Evolutionary conservation across 2,888 invertebrate species (phyloP), one percentile per base, ranked within the genome.

Genomic region (Stenichneumon culpator): DNA sequence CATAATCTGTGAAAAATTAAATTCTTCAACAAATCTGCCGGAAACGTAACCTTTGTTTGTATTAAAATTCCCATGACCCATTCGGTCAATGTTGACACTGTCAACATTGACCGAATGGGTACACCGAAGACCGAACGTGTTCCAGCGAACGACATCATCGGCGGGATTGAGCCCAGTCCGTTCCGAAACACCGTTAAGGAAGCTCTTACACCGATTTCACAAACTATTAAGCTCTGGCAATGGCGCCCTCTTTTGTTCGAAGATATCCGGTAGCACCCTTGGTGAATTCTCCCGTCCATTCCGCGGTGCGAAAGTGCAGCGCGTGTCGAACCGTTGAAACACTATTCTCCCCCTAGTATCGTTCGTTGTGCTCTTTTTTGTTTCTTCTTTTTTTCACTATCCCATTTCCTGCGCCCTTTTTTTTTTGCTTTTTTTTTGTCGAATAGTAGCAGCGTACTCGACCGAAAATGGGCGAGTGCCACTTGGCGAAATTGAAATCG

Each of bases 401-500:
- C 19, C 82, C 16, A 68, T 79, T 75, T 77, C 54, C 50, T 32
- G 50, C 68, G 36, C 67, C 44, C 25, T 54, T 39, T 70, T 79
- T 82, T 82, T 79, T 83, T 79, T 77, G 32, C 63, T 70, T 74
- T 82, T 81, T 77, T 83, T 79, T 83, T 32, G 52, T 67, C 73
- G 78, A 78, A 82, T 68, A 52, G 82, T 78, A 86, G 82, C 78
- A 86, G 82, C 77, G 67, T 75, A 67, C 80, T 79, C 80, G 67
- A 80, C 67, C 73, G 79, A 86, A 86, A 87, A 86, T 84, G 80
- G 80, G 68, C 79, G 84, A 87, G 84, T 81, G 63, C 84, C 86
- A 87, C 86, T 87, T 87, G 86, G 84, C 77, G 69, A 84, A 87
- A 87, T 87, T 84, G 86, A 86, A 87, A 87, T 87, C 81, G 86